Evolutionary conservation across 2,888 invertebrate genomes (phyloP).

Genomic region (Lycocerus yunnanus): DNA sequence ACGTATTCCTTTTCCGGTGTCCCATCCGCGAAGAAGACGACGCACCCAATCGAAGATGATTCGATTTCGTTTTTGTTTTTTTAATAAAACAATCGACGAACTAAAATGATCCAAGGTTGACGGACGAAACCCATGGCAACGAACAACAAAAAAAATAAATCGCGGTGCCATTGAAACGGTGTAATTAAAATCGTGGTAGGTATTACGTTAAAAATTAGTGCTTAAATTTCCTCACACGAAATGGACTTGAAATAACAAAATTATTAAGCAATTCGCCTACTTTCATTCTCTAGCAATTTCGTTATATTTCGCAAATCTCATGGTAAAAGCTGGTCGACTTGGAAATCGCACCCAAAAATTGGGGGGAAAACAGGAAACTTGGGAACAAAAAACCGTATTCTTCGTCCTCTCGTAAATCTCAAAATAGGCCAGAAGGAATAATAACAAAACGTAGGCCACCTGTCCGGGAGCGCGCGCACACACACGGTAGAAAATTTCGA

Average conservation of each 20-base stretch:
- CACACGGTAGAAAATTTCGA: conserved; percentile 30
- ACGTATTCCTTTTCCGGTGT: not conserved
- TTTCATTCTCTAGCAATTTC: conserved; percentile 23
- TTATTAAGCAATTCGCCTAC: conserved; percentile 24
- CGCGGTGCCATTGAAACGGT: not conserved
- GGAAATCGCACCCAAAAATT: not conserved
- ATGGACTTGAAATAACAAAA: conserved; percentile 19
- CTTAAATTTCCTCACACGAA: conserved; percentile 19
- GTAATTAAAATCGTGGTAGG: conserved; percentile 1
- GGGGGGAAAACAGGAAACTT: not conserved
- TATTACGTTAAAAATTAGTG: not conserved
- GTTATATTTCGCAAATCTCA: conserved; percentile 18
- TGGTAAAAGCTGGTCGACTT: not conserved
- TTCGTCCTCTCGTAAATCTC: not conserved
- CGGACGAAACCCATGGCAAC: not conserved
- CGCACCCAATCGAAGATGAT: not conserved
- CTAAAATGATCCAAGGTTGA: not conserved
- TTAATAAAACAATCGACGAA: not conserved
- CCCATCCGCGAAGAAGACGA: not conserved
- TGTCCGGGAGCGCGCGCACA: conserved; percentile 29
- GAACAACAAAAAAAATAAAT: not conserved
- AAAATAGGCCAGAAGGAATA: conserved; percentile 9
- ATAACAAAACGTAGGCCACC: conserved; percentile 24
- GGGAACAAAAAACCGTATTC: not conserved
- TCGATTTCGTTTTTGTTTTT: not conserved